Percentiles rank a stretch among this genome's conserved stretches.
These are phyloP conservation scores for Chesias legatella DNA, from an alignment of 2,888 invertebrate genomes.

Conservation along the genomic window DNA sequence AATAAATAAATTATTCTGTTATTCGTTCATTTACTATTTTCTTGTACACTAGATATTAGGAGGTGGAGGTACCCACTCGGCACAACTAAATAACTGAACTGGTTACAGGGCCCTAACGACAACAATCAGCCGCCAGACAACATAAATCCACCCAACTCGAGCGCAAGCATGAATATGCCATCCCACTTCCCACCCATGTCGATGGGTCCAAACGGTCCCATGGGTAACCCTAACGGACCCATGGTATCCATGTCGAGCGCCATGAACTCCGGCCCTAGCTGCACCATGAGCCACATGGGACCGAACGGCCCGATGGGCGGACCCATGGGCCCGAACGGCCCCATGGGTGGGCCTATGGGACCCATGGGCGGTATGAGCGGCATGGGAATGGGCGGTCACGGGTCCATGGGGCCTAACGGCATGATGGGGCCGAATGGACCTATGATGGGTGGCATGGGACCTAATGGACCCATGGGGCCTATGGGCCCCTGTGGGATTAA, in stretches of 20 bases:
- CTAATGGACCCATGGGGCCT: constrained; percentile 74
- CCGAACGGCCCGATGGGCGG: constrained; percentile 53
- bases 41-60: no score
- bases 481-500: constrained; percentile 78
- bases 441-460: constrained; percentile 70
- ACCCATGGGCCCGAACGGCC: constrained; percentile 56
- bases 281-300: constrained; percentile 73
- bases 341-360: constrained; percentile 38
- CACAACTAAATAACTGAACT: background rate
- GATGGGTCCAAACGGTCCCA: constrained; percentile 65
- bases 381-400: constrained; percentile 37
- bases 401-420: constrained; percentile 59
- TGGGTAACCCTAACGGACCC: constrained; percentile 68
- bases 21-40: no score
- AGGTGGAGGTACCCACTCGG: no score
- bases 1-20: no score
- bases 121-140: constrained; percentile 55
- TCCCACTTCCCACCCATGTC: constrained; percentile 63
- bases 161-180: constrained; percentile 65
- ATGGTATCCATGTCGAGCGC: constrained; percentile 72
- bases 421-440: constrained; percentile 71
- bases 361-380: constrained; percentile 39
- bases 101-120: constrained; percentile 40
- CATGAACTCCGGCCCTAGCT: constrained; percentile 69
- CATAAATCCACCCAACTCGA: constrained; percentile 65